A percentile compares a stretch with the other conserved stretches of the same genome.
Evolutionary conservation across 2,888 invertebrate genomes (phyloP).

Genomic region (Leptopilina drosophilae): DNA sequence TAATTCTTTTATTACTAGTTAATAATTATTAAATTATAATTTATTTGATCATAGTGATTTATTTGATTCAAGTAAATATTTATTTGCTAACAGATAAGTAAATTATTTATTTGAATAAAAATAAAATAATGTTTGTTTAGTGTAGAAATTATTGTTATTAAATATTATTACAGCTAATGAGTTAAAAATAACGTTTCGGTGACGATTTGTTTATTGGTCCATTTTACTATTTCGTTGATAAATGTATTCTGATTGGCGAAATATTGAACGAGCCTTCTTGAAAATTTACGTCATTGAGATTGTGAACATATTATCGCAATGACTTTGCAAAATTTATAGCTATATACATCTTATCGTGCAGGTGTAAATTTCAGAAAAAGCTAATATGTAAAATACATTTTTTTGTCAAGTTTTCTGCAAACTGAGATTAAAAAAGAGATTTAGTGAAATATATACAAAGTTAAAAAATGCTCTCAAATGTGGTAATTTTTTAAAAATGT

Average conservation of each 20-base stretch:
- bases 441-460: too few relatives aligned
- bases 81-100: too few relatives aligned
- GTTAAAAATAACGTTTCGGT: too few relatives aligned
- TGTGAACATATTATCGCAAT: background rate
- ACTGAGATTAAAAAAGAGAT: too few relatives aligned
- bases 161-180: background rate
- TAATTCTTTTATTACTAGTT: too few relatives aligned
- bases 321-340: background rate
- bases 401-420: background rate
- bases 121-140: background rate
- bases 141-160: background rate
- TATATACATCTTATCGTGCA: background rate
- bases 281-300: slow-evolving; percentile 12
- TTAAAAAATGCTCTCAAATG: too few relatives aligned
- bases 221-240: background rate
- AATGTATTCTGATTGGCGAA: slow-evolving; percentile 6
- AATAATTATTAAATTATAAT: background rate
- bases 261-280: background rate
- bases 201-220: background rate
- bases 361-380: background rate
- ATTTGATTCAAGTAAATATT: too few relatives aligned
- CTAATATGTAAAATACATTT: background rate
- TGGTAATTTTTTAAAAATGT: too few relatives aligned
- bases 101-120: background rate
- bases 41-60: too few relatives aligned